phyloP scores from a whole-genome alignment of 2,113 vertebrate species.

The Monopterus albus region DNA sequence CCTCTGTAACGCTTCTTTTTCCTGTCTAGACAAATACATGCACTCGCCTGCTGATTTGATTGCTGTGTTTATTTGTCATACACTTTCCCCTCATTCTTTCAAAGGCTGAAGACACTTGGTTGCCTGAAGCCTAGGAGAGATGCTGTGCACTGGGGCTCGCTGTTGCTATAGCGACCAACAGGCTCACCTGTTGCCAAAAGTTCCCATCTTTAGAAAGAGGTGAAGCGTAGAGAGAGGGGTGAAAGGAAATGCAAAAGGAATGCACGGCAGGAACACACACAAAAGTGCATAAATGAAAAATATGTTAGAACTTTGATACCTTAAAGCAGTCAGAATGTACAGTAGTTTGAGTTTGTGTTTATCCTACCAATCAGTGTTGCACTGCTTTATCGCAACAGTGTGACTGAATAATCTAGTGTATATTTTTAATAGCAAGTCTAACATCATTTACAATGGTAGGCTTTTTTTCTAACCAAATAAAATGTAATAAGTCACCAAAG shows the following conservation, averaged over 20 bases:
- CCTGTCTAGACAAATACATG: slow-evolving; percentile 12
- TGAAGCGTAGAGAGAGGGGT: background rate
- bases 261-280: background rate
- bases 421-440: too few relatives aligned
- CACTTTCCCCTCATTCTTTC: slow-evolving; percentile 2
- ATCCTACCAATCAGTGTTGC: too few relatives aligned
- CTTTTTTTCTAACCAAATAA: background rate
- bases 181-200: slow-evolving; percentile 66
- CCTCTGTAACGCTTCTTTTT: background rate
- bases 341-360: too few relatives aligned
- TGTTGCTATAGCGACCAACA: slow-evolving; percentile 65
- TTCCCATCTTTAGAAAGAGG: slow-evolving; percentile 15
- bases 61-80: slow-evolving; percentile 27
- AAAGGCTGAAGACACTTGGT: slow-evolving; percentile 40
- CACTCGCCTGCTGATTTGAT: slow-evolving; percentile 45
- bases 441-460: background rate
- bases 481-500: background rate
- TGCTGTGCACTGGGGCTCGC: slow-evolving; percentile 39
- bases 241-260: slow-evolving; percentile 1
- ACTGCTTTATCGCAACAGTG: too few relatives aligned
- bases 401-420: too few relatives aligned
- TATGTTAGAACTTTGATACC: too few relatives aligned
- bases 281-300: background rate
- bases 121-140: slow-evolving; percentile 17
- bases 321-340: too few relatives aligned